Conservation (phyloP, 2,113 vertebrate species). For the Spheniscus mendiculus region DNA sequence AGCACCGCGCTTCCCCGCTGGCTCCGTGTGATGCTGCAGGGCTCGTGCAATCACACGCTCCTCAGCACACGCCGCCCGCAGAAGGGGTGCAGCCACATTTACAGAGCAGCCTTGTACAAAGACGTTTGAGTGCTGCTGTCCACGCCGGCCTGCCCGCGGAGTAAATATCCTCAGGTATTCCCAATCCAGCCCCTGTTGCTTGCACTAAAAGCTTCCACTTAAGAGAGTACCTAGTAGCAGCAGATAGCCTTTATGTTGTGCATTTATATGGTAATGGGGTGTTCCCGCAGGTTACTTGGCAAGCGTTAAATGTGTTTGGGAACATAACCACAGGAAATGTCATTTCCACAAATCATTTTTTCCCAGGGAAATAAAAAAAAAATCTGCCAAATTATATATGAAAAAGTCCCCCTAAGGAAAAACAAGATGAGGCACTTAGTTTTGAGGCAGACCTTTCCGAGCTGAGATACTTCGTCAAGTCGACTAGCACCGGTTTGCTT, state of each 20-base stretch:
- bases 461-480: background rate
- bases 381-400: background rate
- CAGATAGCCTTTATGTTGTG: background rate
- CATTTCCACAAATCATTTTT: background rate
- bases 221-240: background rate
- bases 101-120: background rate
- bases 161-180: background rate
- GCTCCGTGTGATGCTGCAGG: background rate
- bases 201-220: background rate
- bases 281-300: background rate
- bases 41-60: background rate
- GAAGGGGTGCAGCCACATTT: background rate
- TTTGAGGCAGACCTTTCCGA: background rate
- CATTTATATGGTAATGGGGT: background rate
- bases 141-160: rapidly evolving
- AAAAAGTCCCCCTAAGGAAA: background rate
- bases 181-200: background rate
- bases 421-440: rapidly evolving
- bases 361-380: background rate
- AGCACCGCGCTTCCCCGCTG: rapidly evolving
- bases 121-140: background rate
- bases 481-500: background rate
- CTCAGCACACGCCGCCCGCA: background rate
- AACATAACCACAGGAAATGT: background rate
- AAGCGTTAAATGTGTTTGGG: background rate